A percentile compares a stretch with the other conserved stretches of the same genome.
Evolutionary conservation across 2,888 invertebrate genomes (phyloP).

Genomic region (Beris morrisii): DNA sequence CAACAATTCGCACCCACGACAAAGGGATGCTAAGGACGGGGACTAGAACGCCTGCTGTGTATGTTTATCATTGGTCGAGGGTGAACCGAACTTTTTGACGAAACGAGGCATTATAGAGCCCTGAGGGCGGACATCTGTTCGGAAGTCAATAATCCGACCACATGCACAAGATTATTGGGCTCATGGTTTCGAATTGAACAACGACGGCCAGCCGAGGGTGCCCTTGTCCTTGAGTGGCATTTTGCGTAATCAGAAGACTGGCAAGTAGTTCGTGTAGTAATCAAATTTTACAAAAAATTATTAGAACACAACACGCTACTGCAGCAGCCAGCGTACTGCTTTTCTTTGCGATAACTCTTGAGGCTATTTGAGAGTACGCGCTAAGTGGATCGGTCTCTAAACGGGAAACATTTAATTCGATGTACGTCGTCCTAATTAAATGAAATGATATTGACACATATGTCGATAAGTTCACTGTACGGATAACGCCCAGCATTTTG

Average conservation of each 20-base stretch:
- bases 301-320: slow-evolving; percentile 25
- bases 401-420: slow-evolving; percentile 20
- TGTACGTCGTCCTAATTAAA: slow-evolving; percentile 23
- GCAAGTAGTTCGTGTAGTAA: slow-evolving; percentile 11
- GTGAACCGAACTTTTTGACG: slow-evolving; percentile 2
- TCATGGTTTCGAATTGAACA: slow-evolving; percentile 17
- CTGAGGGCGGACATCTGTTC: slow-evolving; percentile 44
- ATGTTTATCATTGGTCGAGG: slow-evolving; percentile 20
- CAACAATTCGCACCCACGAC: not conserved
- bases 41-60: not conserved
- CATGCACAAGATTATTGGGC: slow-evolving; percentile 42
- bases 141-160: slow-evolving; percentile 42
- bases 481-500: slow-evolving; percentile 34
- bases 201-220: not conserved
- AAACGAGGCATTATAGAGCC: slow-evolving; percentile 28
- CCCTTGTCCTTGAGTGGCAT: not conserved
- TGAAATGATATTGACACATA: slow-evolving; percentile 39
- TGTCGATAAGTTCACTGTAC: slow-evolving; percentile 35
- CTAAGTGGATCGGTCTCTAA: slow-evolving; percentile 30
- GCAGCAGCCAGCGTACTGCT: not conserved
- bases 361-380: slow-evolving; percentile 26
- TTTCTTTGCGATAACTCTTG: slow-evolving; percentile 24
- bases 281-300: slow-evolving; percentile 30
- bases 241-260: slow-evolving; percentile 22
- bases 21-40: too few species aligned